Conservation (phyloP, 2,888 invertebrate species). For the Ornithoptera priamus region DNA sequence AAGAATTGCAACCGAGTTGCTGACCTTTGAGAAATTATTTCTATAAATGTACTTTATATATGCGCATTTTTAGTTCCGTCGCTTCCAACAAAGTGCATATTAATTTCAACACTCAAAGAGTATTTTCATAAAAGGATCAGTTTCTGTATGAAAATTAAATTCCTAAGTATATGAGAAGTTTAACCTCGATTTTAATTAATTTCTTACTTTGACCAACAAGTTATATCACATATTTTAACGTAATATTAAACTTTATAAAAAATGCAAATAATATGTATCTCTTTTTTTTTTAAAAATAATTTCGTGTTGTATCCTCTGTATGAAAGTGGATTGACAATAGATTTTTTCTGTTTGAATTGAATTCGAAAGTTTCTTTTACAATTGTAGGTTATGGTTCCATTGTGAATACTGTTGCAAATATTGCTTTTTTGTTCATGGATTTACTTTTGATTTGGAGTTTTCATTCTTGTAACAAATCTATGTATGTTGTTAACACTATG, state of each 20-base stretch:
- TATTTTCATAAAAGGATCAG: slow-evolving; percentile 14
- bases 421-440: too few species aligned
- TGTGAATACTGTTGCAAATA: too few species aligned
- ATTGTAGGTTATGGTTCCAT: too few species aligned
- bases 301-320: too few species aligned
- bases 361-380: too few species aligned
- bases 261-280: background rate
- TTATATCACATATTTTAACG: background rate
- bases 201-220: background rate
- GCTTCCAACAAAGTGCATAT: slow-evolving; percentile 3
- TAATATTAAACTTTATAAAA: background rate
- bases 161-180: slow-evolving; percentile 6
- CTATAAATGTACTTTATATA: background rate
- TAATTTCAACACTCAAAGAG: slow-evolving; percentile 14
- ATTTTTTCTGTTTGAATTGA: too few species aligned
- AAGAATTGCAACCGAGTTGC: too few species aligned
- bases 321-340: too few species aligned
- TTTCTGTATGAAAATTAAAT: slow-evolving; percentile 21
- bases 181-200: background rate
- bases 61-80: background rate
- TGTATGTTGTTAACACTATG: too few species aligned
- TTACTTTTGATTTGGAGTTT: too few species aligned
- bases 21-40: background rate
- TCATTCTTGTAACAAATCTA: too few species aligned
- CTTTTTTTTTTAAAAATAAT: too few species aligned